These are phyloP conservation scores for Circus cinereus DNA, from an alignment of 2,797 vertebrate species.

Conservation along the genomic window DNA sequence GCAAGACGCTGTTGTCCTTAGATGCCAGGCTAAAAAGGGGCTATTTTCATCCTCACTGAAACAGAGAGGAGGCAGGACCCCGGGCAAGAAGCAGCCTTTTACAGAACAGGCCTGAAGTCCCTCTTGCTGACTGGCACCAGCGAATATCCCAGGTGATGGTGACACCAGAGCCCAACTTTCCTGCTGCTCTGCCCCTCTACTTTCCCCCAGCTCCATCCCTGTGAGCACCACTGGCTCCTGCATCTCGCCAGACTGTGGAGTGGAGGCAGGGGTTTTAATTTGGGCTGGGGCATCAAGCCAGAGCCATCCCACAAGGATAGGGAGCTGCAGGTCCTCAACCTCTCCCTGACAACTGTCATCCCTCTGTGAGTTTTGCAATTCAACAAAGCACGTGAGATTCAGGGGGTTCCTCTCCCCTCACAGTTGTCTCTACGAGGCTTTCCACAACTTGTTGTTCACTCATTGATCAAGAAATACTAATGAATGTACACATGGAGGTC, in stretches of 20 bases:
- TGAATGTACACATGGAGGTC: background rate
- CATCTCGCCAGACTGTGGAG: fast-evolving
- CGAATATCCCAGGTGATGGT: background rate
- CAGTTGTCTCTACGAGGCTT: background rate
- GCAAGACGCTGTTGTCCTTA: background rate
- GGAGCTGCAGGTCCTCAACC: background rate
- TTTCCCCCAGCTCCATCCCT: background rate
- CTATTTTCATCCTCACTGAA: background rate
- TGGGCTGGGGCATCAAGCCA: background rate
- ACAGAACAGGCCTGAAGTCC: background rate
- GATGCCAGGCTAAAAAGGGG: background rate
- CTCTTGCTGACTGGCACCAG: background rate
- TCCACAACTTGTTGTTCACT: background rate
- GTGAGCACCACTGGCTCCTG: background rate
- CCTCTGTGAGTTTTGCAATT: background rate
- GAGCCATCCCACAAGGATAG: background rate
- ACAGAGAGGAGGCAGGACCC: background rate
- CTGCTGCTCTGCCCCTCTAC: background rate
- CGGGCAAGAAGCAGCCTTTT: background rate
- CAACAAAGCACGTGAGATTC: background rate
- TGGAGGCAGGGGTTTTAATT: background rate
- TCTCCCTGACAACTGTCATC: background rate
- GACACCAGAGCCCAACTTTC: background rate
- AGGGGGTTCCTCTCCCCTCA: background rate
- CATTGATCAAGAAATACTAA: background rate